Conservation (phyloP, 2,113 vertebrate genomes). For the Galeopterus variegatus region DNA sequence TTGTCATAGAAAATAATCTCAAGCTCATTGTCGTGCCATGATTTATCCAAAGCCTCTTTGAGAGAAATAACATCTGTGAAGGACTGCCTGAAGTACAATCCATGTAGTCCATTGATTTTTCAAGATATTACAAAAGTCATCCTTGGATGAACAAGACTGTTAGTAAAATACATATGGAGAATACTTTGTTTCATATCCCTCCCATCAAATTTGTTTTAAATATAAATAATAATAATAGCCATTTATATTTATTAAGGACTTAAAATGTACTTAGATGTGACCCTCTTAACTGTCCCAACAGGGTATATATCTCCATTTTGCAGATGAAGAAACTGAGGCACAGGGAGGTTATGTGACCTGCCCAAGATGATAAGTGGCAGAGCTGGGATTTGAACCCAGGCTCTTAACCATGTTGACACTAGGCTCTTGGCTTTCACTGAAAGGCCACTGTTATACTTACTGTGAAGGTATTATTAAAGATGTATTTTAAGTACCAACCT, state of each 20-base stretch:
- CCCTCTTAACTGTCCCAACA: neutral
- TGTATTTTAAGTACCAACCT: neutral
- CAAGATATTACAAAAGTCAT: neutral
- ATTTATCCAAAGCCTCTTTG: neutral
- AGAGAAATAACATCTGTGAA: neutral
- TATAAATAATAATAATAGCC: neutral
- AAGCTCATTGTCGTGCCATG: neutral
- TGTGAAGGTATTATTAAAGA: neutral
- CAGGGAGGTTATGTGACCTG: neutral
- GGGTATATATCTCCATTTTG: neutral
- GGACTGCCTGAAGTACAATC: neutral
- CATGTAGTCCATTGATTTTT: neutral
- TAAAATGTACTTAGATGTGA: conserved; percentile 12
- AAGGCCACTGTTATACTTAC: neutral
- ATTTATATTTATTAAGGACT: conserved; percentile 15
- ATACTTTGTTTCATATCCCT: neutral
- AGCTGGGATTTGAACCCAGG: neutral
- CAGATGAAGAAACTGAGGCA: neutral
- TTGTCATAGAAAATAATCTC: neutral
- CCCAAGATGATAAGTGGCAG: neutral
- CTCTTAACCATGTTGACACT: neutral
- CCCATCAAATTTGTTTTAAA: neutral
- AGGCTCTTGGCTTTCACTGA: neutral
- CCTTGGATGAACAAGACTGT: neutral
- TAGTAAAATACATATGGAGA: neutral